Conservation (phyloP, 2,797 vertebrate genomes). For the Helostoma temminkii region DNA sequence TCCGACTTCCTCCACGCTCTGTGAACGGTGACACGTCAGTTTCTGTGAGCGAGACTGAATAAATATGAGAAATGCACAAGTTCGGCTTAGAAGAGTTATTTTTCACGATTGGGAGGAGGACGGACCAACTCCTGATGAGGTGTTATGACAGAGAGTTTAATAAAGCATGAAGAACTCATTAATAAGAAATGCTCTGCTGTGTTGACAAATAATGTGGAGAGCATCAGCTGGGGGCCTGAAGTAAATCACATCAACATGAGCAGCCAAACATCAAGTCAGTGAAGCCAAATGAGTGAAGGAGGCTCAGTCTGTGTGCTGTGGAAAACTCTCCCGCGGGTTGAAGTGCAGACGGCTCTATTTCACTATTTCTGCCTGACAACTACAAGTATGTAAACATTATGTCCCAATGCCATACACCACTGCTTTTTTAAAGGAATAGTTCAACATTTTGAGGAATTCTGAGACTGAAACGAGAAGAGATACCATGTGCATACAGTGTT, state of each 20-base stretch:
- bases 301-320: slow-evolving; percentile 1
- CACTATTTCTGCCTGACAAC: slow-evolving; percentile 6
- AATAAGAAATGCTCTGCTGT: slow-evolving; percentile 87
- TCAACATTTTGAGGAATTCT: too few species aligned
- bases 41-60: slow-evolving; percentile 17
- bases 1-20: slow-evolving; percentile 20
- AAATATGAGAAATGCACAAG: slow-evolving; percentile 40
- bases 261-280: slow-evolving; percentile 57
- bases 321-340: slow-evolving; percentile 8
- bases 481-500: too few species aligned
- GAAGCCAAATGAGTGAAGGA: slow-evolving; percentile 15
- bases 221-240: slow-evolving; percentile 67
- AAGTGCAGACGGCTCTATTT: not conserved
- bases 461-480: too few species aligned
- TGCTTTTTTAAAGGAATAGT: not conserved
- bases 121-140: slow-evolving; percentile 75
- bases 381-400: not conserved
- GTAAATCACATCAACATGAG: slow-evolving; percentile 79
- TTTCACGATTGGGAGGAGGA: slow-evolving; percentile 41
- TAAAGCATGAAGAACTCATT: slow-evolving; percentile 88
- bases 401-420: not conserved
- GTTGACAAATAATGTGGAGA: slow-evolving; percentile 86
- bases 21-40: slow-evolving; percentile 10
- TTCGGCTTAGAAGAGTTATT: slow-evolving; percentile 24
- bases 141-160: slow-evolving; percentile 88